phyloP scores from a whole-genome alignment of 2,113 vertebrate species.

The Percina caprodes region DNA sequence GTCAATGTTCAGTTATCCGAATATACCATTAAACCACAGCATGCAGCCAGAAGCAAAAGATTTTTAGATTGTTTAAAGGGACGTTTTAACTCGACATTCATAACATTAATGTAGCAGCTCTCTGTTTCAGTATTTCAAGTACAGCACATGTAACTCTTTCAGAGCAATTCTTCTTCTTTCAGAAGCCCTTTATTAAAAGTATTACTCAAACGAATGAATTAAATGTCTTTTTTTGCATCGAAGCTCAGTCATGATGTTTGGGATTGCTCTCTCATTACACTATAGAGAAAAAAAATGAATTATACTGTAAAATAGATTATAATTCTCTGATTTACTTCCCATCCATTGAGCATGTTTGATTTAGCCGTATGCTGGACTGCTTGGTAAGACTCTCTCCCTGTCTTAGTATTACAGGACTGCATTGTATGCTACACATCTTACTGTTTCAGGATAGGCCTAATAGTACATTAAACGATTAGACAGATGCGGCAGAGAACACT shows the following conservation, averaged over 20 bases:
- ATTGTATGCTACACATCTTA: constrained; percentile 11
- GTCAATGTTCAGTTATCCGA: not conserved
- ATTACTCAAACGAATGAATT: constrained; percentile 1
- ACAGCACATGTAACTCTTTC: not conserved
- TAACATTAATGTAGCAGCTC: too few relatives aligned
- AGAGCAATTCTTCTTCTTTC: not conserved
- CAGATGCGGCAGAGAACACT: constrained; percentile 54
- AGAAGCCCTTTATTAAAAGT: not conserved
- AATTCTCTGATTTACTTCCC: constrained; percentile 30
- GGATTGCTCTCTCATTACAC: not conserved
- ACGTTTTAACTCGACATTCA: too few relatives aligned
- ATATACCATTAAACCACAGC: not conserved
- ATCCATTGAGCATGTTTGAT: constrained; percentile 36
- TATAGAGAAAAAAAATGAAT: constrained; percentile 27
- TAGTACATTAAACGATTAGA: constrained; percentile 69
- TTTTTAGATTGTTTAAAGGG: not conserved
- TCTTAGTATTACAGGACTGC: constrained; percentile 22
- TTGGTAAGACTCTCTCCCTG: constrained; percentile 25
- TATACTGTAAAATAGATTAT: constrained; percentile 26
- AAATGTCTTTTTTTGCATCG: not conserved
- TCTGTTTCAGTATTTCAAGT: too few relatives aligned
- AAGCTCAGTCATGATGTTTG: not conserved
- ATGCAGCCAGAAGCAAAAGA: not conserved
- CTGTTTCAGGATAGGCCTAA: constrained; percentile 47
- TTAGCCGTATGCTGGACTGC: not conserved